Percentiles rank a stretch among this genome's conserved stretches.
phyloP scores from a whole-genome alignment of 2,888 invertebrate genomes.

The Diloba caeruleocephala region DNA sequence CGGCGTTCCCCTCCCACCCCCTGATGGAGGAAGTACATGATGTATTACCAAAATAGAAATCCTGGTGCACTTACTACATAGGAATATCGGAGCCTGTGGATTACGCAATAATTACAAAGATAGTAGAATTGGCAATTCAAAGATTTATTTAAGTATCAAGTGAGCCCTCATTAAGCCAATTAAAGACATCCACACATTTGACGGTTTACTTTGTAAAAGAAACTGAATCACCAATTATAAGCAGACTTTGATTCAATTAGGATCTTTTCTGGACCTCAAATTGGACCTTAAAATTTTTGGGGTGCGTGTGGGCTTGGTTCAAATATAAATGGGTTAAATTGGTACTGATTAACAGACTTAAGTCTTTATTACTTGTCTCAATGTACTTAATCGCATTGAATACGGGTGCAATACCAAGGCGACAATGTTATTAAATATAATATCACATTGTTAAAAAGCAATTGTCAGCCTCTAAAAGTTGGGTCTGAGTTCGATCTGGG shows the following conservation, averaged over 20 bases:
- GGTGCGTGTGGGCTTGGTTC: slow-evolving; percentile 37
- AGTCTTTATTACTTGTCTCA: slow-evolving; percentile 5
- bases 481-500: no score
- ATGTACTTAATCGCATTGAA: background rate
- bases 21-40: no score
- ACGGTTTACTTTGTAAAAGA: slow-evolving; percentile 37
- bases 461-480: no score
- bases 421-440: no score
- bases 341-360: slow-evolving; percentile 24
- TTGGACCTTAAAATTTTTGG: slow-evolving; percentile 42
- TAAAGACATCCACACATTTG: slow-evolving; percentile 16
- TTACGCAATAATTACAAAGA: background rate
- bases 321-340: slow-evolving; percentile 35
- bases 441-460: no score
- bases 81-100: no score
- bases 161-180: slow-evolving; percentile 8
- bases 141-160: slow-evolving; percentile 3
- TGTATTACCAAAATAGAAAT: no score
- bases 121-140: no score
- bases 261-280: slow-evolving; percentile 33
- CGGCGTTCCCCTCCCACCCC: no score
- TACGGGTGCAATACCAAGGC: background rate
- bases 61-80: no score
- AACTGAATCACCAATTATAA: slow-evolving; percentile 53
- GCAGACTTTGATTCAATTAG: slow-evolving; percentile 47